phyloP scores from a whole-genome alignment of 2,113 vertebrate species.

The Origma solitaria region DNA sequence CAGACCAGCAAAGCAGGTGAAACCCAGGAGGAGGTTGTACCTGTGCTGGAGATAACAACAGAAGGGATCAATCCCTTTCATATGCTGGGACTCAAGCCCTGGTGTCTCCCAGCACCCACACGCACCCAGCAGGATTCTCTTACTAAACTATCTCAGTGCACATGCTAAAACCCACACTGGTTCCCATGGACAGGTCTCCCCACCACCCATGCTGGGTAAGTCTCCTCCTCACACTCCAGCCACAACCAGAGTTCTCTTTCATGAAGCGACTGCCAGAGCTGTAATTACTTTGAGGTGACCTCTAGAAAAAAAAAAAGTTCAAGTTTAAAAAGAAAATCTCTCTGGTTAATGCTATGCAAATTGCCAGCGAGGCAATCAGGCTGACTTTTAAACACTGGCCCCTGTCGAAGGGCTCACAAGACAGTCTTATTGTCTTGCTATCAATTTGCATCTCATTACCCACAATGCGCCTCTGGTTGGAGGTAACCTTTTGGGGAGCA shows the following conservation, averaged over 20 bases:
- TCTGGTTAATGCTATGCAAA: conserved; percentile 81
- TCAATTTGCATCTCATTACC: conserved; percentile 84
- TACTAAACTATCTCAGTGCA: not conserved
- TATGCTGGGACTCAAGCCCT: not conserved
- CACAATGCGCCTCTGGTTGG: conserved; percentile 55
- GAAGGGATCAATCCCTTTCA: not conserved
- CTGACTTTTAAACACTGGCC: conserved; percentile 76
- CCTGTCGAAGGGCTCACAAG: conserved; percentile 63
- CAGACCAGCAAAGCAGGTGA: not conserved
- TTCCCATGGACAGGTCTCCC: not conserved
- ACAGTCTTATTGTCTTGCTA: conserved; percentile 75
- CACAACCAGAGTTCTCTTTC: conserved; percentile 10
- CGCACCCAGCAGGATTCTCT: not conserved
- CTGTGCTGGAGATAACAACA: not conserved
- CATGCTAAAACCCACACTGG: not conserved
- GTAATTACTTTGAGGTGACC: conserved; percentile 75
- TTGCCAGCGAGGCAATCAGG: conserved; percentile 78
- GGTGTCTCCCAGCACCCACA: not conserved
- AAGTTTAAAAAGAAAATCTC: conserved; percentile 67
- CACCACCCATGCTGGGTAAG: not conserved
- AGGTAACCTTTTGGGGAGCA: conserved; percentile 56
- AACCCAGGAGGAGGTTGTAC: not conserved
- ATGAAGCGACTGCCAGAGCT: conserved; percentile 1
- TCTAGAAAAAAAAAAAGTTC: conserved; percentile 60
- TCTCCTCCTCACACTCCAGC: conserved; percentile 18